Conservation (phyloP, 2,888 invertebrate species). For the Dicyrtomina minuta region DNA sequence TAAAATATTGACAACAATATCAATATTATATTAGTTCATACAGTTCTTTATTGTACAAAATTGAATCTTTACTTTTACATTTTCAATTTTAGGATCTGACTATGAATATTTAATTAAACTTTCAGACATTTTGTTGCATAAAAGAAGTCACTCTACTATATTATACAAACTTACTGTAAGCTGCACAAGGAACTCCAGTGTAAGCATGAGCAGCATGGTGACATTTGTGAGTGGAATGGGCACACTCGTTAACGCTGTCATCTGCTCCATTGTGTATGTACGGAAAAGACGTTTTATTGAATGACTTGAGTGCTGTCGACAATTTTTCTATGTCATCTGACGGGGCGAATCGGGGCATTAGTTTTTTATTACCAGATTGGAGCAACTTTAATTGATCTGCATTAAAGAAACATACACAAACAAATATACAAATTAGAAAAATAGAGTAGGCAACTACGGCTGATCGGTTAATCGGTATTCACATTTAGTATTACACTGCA, state of each 20-base stretch:
- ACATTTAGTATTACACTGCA: neutral
- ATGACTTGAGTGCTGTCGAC: slow-evolving; percentile 54
- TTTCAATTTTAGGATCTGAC: too few relatives aligned
- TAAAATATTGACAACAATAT: neutral
- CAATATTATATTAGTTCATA: neutral
- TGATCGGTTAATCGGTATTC: too few relatives aligned
- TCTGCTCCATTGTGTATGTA: slow-evolving; percentile 53
- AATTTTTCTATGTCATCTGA: slow-evolving; percentile 57
- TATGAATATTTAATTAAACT: too few relatives aligned
- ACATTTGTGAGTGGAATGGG: slow-evolving; percentile 83
- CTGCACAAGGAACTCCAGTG: slow-evolving; percentile 83
- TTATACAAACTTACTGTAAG: slow-evolving; percentile 75
- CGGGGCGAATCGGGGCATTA: slow-evolving; percentile 56
- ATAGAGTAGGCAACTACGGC: too few relatives aligned
- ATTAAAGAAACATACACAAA: too few relatives aligned
- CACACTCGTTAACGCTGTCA: slow-evolving; percentile 76
- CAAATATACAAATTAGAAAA: slow-evolving; percentile 10
- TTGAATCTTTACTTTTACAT: neutral
- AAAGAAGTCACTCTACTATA: too few relatives aligned
- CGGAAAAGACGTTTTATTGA: slow-evolving; percentile 51
- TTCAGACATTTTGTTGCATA: too few relatives aligned
- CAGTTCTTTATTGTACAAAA: neutral
- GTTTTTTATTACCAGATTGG: slow-evolving; percentile 53
- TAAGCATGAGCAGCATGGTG: slow-evolving; percentile 89
- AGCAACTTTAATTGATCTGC: slow-evolving; percentile 72